Base-by-base conservation (phyloP, 1,140 invertebrate genomes). In the Contarinia nasturtii region DNA sequence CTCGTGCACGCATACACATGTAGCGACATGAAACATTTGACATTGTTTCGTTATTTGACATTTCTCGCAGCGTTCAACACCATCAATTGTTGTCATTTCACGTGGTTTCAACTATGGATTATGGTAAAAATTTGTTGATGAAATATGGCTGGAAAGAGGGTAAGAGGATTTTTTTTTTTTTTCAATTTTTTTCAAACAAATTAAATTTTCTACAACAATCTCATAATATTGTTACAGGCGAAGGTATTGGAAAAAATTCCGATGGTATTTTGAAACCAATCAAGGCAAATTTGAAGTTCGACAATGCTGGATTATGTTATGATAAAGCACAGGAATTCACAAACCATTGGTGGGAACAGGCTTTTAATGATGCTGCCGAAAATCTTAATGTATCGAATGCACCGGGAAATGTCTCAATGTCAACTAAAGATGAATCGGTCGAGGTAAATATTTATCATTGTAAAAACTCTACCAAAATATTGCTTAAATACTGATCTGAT, bases 311-410 rank as follows among this genome's bases (percentile, higher is more conserved):
- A n/a, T 57, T 91, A 42, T 86, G 86, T 0, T 78, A 82, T 57
- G 74, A 83, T 60, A 62, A 70, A 15, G 71, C 68, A 1, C 67
- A 78, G 19, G 76, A 81, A 50, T 84, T 80, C 54, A 81, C 76
- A 18, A 74, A 79, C 47, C 75, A 83, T 44, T 90, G 86, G 86
- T 87, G 86, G 83, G 77, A 82, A 54, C 70, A 73, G 43, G 65
- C 80, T 10, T 87, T 79, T 52, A 77, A 86, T 55, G 76, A 79
- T 52, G 80, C 83, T 33, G 69, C 79, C 10, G 70, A 65, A 37
- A 86, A 78, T 60, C 71, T 87, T 15, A 53, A 67, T 17, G 67
- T 75, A 17, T 53, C 57, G 33, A 52, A 56, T 33, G 54, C 60
- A 5, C 47, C 62, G 10, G 58, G 65, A 27, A 58, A 54, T 20